Conservation (phyloP, 2,888 invertebrate genomes). For the Parnassius glacialis region DNA sequence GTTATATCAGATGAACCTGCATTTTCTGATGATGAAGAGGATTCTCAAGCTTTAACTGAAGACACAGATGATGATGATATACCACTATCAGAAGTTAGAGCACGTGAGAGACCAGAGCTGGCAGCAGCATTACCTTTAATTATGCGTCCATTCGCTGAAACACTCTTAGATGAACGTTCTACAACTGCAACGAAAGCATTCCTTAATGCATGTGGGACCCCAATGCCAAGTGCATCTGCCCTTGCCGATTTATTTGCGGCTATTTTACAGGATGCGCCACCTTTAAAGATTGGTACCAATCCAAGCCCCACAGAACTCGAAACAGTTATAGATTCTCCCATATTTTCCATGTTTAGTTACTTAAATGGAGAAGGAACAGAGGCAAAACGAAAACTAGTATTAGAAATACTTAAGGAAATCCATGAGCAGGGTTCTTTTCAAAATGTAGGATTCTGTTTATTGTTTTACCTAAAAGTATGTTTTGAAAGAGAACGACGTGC, state of each 20-base stretch:
- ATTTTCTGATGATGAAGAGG: conserved; percentile 94
- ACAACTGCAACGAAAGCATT: conserved; percentile 62
- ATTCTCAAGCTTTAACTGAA: conserved; percentile 76
- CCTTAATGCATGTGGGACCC: conserved; percentile 58
- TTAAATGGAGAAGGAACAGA: conserved; percentile 84
- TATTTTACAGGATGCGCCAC: conserved; percentile 74
- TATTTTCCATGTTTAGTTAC: conserved; percentile 94
- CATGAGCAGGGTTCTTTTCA: conserved; percentile 83
- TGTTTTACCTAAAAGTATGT: conserved; percentile 93
- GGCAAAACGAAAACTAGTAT: conserved; percentile 88
- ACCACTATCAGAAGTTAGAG: conserved; percentile 88
- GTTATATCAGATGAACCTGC: conserved; percentile 85
- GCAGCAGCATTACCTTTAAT: conserved; percentile 71
- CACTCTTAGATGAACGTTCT: conserved; percentile 69
- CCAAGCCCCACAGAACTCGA: conserved; percentile 81
- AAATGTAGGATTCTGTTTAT: conserved; percentile 90
- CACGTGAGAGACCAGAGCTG: conserved; percentile 83
- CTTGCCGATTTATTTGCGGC: conserved; percentile 71
- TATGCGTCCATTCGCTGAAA: conserved; percentile 68
- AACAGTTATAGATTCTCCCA: conserved; percentile 86
- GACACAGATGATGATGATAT: conserved; percentile 89
- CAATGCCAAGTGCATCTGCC: conserved; percentile 65
- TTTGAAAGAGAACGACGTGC: conserved; percentile 78
- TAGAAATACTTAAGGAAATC: conserved; percentile 91
- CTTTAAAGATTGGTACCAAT: conserved; percentile 71